Evolutionary conservation across 1,140 invertebrate genomes (phyloP), one percentile per base, ranked within the genome.

Genomic region (Temnothorax curvispinosus): DNA sequence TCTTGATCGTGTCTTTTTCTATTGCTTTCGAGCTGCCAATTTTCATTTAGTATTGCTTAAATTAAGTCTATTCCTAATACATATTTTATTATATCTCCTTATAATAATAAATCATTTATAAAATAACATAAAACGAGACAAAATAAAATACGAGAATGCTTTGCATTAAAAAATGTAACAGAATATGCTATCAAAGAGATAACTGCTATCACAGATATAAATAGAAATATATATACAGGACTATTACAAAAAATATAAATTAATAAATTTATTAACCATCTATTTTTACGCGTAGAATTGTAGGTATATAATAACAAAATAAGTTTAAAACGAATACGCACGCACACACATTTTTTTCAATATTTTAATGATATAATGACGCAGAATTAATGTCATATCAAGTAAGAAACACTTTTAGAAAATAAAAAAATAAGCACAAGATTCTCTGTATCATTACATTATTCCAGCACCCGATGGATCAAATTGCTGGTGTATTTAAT

Each of bases 1-100:
- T 91, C 82, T 67, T 72, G 65, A 91, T 90, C 52, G 54, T 60
- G 75, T 88, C 71, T 81, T 90, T 90, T 76, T 72, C 50, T 71
- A 85, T 78, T 52, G 44, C 27, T 47, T 60, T 21, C 50, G 27
- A 32, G 27, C 58, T 88, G 87, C 62, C 85, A 87, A 85, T 89
- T 89, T 80, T 65, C 65, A 62, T 67, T 11, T 15, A 35, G 47
- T 32, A 35, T 44, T 52, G 32, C 67, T 60, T 50, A 60, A 60
- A 75, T 74, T 56, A 58, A 69, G 50, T 50, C 21, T 82, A 21
- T 60, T 74, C 35, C 38, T 60, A 44, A 82, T 82, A 27, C 38
- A 15, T 44, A 8, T 38, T 77, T 72, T 58, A 47, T 72, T 72
- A 58, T 52, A 35, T 54, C 13, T 9, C 3, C 9, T 44, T 6